Evolutionary conservation across 2,888 invertebrate genomes (phyloP).

Genomic region (Orthonevra nobilis): DNA sequence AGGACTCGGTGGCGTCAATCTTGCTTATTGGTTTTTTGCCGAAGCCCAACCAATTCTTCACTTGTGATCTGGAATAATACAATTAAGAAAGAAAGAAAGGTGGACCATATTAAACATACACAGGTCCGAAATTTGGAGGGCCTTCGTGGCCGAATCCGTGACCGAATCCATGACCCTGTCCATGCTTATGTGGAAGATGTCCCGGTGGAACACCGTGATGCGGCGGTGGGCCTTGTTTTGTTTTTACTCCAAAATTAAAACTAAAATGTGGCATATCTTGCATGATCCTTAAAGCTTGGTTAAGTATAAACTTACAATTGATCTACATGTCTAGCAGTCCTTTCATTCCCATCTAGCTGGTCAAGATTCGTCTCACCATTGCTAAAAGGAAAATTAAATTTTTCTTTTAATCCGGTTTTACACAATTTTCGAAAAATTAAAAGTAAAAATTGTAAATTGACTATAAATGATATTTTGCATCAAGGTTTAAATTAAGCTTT

Average conservation of each 20-base stretch:
- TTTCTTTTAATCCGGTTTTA: too few relatives aligned
- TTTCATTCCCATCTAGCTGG: too few relatives aligned
- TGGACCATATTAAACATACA: conserved; percentile 23
- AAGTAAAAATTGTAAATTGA: too few relatives aligned
- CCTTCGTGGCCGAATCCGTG: background rate
- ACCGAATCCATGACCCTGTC: background rate
- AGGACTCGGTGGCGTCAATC: conserved; percentile 65
- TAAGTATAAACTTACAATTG: conserved; percentile 22
- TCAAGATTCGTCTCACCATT: too few relatives aligned
- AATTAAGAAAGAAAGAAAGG: background rate
- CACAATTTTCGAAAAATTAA: too few relatives aligned
- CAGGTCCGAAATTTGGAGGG: conserved; percentile 4
- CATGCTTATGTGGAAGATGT: background rate
- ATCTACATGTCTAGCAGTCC: conserved; percentile 39
- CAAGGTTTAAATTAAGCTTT: too few relatives aligned
- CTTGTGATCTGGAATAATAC: background rate
- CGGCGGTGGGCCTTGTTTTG: background rate
- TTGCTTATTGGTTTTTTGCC: conserved; percentile 10
- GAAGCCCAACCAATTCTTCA: conserved; percentile 29
- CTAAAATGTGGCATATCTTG: background rate
- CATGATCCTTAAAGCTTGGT: background rate
- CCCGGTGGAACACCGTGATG: background rate
- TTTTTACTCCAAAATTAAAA: conserved; percentile 29
- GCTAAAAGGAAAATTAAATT: too few relatives aligned
- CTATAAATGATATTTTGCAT: too few relatives aligned